Base-by-base conservation (phyloP, 2,888 invertebrate species). In the Atethmia centrago region DNA sequence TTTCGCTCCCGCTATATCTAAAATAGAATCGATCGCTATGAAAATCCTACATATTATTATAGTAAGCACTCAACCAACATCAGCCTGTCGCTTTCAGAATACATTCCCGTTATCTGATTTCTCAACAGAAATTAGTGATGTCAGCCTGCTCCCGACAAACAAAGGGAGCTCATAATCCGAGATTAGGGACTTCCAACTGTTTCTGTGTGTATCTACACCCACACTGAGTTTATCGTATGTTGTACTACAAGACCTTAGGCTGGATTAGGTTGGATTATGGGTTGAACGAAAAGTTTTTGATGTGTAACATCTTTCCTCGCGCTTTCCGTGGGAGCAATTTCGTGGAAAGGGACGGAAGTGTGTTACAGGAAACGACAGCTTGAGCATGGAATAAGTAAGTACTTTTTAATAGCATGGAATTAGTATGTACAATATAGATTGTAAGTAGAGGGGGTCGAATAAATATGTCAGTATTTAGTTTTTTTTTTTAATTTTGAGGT, bases 81-180 rank as follows among this genome's bases (percentile, higher is more conserved):
- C 1, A n/a, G 9, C 28, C n/a, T 71, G 78, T 77, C 76, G 70
- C 10, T 16, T n/a, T 19, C 70, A 71, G 76, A 45, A 42, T 47
- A 42, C 62, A 62, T 51, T 58, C 36, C 10, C 10, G 21, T 45
- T 65, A 71, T 62, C 71, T 56, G 64, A 67, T 77, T 63, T 61
- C 69, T 59, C 71, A 58, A 70, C 70, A 62, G 64, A 69, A 84
- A 67, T 72, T 69, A 70, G 61, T 14, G 58, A 63, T 62, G 71
- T 67, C 51, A 56, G 81, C 63, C 55, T 66, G 69, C 55, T 72
- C n/a, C 59, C 42, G 68, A 63, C 72, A 76, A 82, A 84, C 84
- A 84, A 82, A 77, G 73, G 64, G 74, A 53, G 45, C 61, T 77
- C 69, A 70, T 80, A 80, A 82, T 77, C 80, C 64, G 28, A 71